Evolutionary conservation across 2,113 vertebrate species (phyloP), one percentile per base, ranked within the genome.

Genomic region (Alethe diademata): DNA sequence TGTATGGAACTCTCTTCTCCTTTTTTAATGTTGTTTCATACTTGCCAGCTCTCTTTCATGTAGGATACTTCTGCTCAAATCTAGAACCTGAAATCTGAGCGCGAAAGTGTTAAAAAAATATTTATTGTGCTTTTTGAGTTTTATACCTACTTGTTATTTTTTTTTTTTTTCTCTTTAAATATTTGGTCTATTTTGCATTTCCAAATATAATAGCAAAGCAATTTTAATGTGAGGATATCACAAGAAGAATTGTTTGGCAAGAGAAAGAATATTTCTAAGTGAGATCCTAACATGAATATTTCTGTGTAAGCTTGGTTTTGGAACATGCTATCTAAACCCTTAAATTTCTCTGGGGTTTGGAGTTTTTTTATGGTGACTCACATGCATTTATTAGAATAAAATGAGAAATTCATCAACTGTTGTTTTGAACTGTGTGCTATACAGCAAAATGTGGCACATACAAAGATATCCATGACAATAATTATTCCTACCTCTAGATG

Each of bases 361-460:
- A 94, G 92, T 72, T 97, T 97, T 95, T 96, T 96, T 95, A 92
- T 92, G 92, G 84, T 97, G 95, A 94, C 96, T 98, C 97, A 88
- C 78, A 62, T n/a, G 15, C 10, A 42, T 74, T 96, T 94, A 97
- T 95, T 48, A 92, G 50, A 88, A 95, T 79, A 73, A 88, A 93
- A 88, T 51, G 50, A 83, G 62, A 86, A 91, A 74, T 89, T 74
- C 14, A 47, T 90, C 29, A 56, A 75, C 60, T 92, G 70, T 47
- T 67, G 10, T 42, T 93, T 80, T 62, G 72, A 92, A n/a, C 65
- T 65, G 7, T 54, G 45, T 8, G 7, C 13, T 70, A 9, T 78
- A 51, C 36, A 72, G 12, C 45, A 82, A 35, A 78, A 66, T 29
- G 66, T 36, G 56, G 28, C 75, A 36, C 84, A 62, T 14, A 13